Evolutionary conservation across 2,888 invertebrate species (phyloP), one percentile per base, ranked within the genome.

Genomic region (Rosalia funebris): DNA sequence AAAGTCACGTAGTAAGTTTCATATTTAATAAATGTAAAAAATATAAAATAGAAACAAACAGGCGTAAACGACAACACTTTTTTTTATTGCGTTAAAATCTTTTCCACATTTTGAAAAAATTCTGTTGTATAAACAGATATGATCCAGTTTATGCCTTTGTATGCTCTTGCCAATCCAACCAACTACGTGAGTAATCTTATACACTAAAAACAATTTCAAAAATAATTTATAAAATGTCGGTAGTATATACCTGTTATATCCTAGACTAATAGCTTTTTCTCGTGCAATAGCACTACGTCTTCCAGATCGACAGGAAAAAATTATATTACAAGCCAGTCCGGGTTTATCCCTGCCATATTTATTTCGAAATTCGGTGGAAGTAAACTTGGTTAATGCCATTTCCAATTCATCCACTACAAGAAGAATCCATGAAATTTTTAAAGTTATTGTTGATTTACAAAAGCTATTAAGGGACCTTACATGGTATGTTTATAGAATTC

Each of bases 401-500:
- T 80, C 63, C 1, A 89, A 80, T 66, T 82, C 81, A 19, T 82
- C 84, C 81, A 88, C 88, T 89, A 71, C 25, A 83, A 82, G 66
- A 44, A 37, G 55, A 62, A 61, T 68, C 34, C 11, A 2, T 34
- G 12, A 39, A 39, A 14, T 11, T 39, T 39, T 39, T 37, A 1
- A 12, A 25, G 25, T 25, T 5, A 5, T 25, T 25, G 25, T 16
- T 15, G 14, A 14, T 15, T 46, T 15, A 34, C 9, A 10, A 17
- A 11, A 17, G 10, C 15, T 16, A 17, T 20, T 20, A 46, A 20
- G 5, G 20, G 3, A 46, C 9, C 48, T 85, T 83, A 88, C 91
- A 83, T 70, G 91, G 91, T 77, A 92, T 90, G 72, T 91, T 90
- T 50, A 91, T 84, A 73, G 90, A 90, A 53, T 87, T 87, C 19